Percentiles rank a stretch among this genome's conserved stretches.
These are phyloP conservation scores for Peromyscus aztecus DNA, from an alignment of 2,797 vertebrate genomes.

Conservation along the genomic window DNA sequence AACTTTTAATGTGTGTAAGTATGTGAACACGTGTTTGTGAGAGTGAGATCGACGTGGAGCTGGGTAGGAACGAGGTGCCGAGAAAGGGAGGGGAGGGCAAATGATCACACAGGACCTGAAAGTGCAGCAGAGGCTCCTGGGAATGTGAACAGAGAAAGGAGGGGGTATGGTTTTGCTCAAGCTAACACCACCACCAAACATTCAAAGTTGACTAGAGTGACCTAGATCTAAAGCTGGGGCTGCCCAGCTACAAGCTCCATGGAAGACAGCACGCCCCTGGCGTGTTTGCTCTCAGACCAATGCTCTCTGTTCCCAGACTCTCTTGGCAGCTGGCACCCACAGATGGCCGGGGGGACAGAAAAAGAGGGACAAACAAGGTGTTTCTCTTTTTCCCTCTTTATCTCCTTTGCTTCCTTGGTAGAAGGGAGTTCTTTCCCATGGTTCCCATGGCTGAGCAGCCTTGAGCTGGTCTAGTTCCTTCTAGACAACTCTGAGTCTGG, in stretches of 20 bases:
- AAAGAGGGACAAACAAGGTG: not conserved
- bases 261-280: not conserved
- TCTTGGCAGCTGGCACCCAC: not conserved
- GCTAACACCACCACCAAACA: not conserved
- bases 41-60: too few relatives aligned
- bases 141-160: not conserved
- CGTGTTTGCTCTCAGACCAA: not conserved
- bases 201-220: not conserved
- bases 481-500: not conserved
- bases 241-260: not conserved
- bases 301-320: not conserved
- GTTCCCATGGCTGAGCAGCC: too few relatives aligned
- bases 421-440: not conserved
- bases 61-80: not conserved
- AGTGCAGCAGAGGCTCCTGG: not conserved
- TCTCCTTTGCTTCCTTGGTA: not conserved
- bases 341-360: not conserved
- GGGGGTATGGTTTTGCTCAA: not conserved
- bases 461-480: not conserved
- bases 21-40: not conserved
- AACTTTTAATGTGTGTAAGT: not conserved
- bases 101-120: too few relatives aligned
- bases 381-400: not conserved
- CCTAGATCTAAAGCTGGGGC: not conserved
- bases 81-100: not conserved